phyloP scores from a whole-genome alignment of 35 echinoderm and acorn worm genomes.

The Diadema setosum region DNA sequence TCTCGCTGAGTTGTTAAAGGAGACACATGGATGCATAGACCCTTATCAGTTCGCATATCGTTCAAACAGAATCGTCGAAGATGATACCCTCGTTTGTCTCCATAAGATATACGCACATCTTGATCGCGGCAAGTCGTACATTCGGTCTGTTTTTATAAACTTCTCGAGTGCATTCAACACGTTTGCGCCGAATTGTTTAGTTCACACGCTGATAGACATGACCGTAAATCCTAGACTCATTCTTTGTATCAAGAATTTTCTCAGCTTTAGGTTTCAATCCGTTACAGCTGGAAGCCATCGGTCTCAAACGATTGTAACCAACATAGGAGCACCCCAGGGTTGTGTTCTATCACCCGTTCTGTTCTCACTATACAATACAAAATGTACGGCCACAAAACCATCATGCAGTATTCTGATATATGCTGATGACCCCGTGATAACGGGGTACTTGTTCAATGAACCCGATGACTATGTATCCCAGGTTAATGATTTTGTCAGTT shows the following conservation, averaged over 20 bases:
- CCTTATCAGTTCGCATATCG: conserved; percentile 7
- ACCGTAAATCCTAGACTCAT: no score
- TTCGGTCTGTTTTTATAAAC: neutral
- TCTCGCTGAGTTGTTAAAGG: neutral
- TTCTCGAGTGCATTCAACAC: conserved; percentile 11
- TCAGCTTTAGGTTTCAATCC: neutral
- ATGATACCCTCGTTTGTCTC: neutral
- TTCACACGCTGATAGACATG: no score
- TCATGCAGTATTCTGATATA: no score
- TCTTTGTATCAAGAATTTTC: neutral
- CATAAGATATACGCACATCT: conserved; percentile 23
- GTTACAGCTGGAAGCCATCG: neutral
- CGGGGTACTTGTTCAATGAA: no score
- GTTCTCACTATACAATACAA: no score
- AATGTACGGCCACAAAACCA: no score
- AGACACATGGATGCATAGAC: neutral
- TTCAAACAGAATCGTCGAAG: neutral
- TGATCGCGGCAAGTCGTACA: neutral
- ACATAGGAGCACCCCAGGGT: neutral
- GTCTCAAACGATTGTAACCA: neutral
- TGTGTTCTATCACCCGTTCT: no score
- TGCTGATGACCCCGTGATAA: no score
- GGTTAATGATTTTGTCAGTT: no score
- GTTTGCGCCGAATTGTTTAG: neutral
- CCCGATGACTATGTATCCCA: no score